Conservation (phyloP, 2,888 invertebrate genomes). For the Sabellastarte sp. region DNA sequence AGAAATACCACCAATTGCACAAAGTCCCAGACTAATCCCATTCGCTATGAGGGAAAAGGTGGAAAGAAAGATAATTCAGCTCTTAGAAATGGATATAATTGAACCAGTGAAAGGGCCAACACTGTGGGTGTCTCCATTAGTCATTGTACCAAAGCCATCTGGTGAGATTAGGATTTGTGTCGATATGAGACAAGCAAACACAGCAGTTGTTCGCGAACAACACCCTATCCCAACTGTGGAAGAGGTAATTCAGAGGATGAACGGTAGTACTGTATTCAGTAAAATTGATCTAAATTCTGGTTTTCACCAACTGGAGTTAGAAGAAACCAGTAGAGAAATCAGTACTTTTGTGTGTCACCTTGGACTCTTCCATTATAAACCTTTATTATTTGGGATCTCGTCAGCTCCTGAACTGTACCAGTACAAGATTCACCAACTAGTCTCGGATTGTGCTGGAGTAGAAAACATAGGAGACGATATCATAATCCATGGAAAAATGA, state of each 20-base stretch:
- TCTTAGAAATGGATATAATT: neutral
- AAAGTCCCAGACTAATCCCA: neutral
- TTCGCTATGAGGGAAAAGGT: neutral
- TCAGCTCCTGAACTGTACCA: too few relatives aligned
- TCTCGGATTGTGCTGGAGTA: too few relatives aligned
- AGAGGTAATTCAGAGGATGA: neutral
- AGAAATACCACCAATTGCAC: neutral
- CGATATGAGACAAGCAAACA: slow-evolving; percentile 1
- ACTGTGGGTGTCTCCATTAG: neutral
- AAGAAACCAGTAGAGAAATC: too few relatives aligned
- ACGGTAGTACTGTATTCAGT: neutral
- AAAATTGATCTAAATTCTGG: neutral
- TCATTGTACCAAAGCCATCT: neutral
- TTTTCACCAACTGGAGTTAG: too few relatives aligned
- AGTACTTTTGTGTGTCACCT: too few relatives aligned
- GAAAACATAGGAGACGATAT: slow-evolving; percentile 1
- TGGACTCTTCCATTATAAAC: too few relatives aligned
- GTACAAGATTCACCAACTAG: too few relatives aligned
- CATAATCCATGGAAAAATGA: neutral
- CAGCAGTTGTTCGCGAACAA: neutral
- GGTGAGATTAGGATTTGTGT: slow-evolving; percentile 1
- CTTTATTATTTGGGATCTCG: too few relatives aligned
- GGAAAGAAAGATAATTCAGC: neutral
- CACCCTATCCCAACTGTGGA: slow-evolving; percentile 2
- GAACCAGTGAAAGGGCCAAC: slow-evolving; percentile 3